phyloP scores from a whole-genome alignment of 2,113 vertebrate species.

The Antidorcas marsupialis region DNA sequence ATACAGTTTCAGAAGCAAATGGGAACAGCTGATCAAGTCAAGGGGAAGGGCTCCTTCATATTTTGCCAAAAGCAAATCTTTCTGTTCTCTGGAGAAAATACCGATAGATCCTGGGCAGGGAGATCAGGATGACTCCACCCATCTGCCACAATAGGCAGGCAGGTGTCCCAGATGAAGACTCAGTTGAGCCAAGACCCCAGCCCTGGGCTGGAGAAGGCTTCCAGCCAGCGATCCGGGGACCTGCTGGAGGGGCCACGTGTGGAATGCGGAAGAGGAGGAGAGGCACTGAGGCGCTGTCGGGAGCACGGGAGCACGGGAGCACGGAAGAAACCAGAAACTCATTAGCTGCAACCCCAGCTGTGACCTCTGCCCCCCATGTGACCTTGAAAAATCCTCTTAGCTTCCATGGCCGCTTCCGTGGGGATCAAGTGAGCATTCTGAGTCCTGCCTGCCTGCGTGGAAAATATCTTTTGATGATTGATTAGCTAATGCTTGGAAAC shows the following conservation, averaged over 20 bases:
- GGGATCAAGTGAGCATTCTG: background rate
- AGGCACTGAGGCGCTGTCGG: accelerated
- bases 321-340: background rate
- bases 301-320: too few relatives aligned
- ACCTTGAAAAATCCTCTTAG: background rate
- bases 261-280: accelerated
- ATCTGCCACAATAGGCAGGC: accelerated
- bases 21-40: background rate
- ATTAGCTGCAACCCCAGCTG: background rate
- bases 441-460: background rate
- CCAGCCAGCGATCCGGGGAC: too few relatives aligned
- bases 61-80: background rate
- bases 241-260: background rate
- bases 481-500: constrained; percentile 9
- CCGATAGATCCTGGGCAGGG: background rate
- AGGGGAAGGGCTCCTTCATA: too few relatives aligned
- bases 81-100: background rate
- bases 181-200: too few relatives aligned
- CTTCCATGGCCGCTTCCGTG: background rate
- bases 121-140: accelerated
- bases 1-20: background rate
- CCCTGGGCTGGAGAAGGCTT: background rate
- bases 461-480: constrained; percentile 20
- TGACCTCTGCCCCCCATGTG: background rate
- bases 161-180: background rate